Conservation (phyloP, 2,113 vertebrate species). For the Aphyosemion australe region DNA sequence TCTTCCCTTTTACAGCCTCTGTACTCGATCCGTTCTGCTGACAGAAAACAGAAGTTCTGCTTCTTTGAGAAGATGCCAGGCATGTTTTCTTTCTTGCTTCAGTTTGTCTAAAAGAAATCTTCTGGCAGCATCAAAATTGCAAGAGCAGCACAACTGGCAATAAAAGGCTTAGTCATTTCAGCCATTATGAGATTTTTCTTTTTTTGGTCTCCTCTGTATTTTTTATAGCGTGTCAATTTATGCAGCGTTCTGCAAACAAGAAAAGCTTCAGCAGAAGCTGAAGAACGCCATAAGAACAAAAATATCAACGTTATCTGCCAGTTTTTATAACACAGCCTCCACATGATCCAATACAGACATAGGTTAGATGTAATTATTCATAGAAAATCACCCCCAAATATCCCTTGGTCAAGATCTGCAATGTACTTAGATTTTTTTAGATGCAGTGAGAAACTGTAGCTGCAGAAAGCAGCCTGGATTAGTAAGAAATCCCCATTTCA, state of each 20-base stretch:
- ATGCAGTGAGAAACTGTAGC: not conserved
- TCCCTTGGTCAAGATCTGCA: slow-evolving; percentile 2
- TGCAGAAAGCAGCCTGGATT: slow-evolving; percentile 15
- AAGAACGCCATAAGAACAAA: not conserved
- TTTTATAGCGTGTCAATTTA: slow-evolving; percentile 5
- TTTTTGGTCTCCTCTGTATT: not conserved
- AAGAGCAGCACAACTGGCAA: not conserved
- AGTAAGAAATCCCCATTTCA: slow-evolving; percentile 18
- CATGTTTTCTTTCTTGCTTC: not conserved
- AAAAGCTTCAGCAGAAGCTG: not conserved
- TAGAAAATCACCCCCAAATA: not conserved
- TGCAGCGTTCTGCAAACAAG: not conserved
- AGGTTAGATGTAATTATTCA: not conserved
- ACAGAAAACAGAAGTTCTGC: not conserved
- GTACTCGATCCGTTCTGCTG: not conserved
- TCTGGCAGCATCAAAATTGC: not conserved
- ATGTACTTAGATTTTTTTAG: not conserved
- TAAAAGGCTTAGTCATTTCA: not conserved
- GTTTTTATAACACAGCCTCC: not conserved
- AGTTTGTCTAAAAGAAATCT: not conserved
- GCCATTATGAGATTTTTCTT: slow-evolving; percentile 13
- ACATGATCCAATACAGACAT: slow-evolving; percentile 3
- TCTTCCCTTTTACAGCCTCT: too few species aligned
- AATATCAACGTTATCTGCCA: not conserved
- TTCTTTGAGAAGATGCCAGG: not conserved